phyloP scores from a whole-genome alignment of 2,888 invertebrate species.

The Arctia plantaginis region DNA sequence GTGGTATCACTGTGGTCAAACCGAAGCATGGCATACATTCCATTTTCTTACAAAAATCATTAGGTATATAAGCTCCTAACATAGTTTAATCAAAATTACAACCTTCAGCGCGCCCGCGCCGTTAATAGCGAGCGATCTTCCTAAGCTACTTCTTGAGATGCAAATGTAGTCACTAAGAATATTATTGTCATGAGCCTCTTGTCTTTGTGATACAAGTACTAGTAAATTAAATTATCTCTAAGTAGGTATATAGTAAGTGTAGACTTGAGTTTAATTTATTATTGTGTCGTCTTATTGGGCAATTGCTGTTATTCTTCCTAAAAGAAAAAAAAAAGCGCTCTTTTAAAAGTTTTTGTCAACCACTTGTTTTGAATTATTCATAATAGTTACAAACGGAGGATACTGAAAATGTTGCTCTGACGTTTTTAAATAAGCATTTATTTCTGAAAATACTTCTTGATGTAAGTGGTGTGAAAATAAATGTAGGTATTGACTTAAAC shows the following conservation, averaged over 20 bases:
- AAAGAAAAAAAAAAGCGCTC: neutral
- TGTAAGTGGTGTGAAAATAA: neutral
- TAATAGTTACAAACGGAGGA: neutral
- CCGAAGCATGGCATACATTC: neutral
- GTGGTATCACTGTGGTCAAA: too few relatives aligned
- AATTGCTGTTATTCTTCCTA: conserved; percentile 4
- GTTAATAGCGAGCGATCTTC: conserved; percentile 1
- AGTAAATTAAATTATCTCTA: conserved; percentile 9
- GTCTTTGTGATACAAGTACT: conserved; percentile 14
- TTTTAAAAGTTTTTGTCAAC: neutral
- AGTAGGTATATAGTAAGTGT: conserved; percentile 6
- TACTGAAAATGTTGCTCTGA: neutral
- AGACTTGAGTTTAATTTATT: conserved; percentile 3
- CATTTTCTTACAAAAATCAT: neutral
- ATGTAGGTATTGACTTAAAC: too few relatives aligned
- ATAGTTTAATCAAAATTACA: neutral
- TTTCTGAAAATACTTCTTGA: neutral
- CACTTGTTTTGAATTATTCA: neutral
- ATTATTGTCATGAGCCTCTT: conserved; percentile 10
- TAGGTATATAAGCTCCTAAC: neutral
- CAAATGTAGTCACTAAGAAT: conserved; percentile 10
- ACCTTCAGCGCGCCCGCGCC: neutral
- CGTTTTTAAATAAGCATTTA: neutral
- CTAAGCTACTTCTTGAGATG: conserved; percentile 9
- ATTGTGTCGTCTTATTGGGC: conserved; percentile 4